Percentiles rank a stretch among this genome's conserved stretches.
phyloP scores from a whole-genome alignment of 2,888 invertebrate genomes.

The Unio pictorum region DNA sequence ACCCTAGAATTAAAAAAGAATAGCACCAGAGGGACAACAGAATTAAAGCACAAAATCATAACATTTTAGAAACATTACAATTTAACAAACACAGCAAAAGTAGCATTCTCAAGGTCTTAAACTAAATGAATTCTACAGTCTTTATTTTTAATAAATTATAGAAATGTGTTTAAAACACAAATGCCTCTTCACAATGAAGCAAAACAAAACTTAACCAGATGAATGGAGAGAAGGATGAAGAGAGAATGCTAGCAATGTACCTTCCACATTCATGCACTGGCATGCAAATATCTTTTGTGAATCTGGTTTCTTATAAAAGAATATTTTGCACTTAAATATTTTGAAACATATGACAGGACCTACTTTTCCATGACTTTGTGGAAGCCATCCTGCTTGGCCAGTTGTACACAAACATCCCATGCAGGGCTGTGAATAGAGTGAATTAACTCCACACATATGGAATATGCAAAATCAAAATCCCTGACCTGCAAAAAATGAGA shows the following conservation, averaged over 20 bases:
- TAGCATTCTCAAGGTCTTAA: too few relatives aligned
- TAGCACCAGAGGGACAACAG: too few relatives aligned
- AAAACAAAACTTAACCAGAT: background rate
- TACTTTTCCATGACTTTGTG: conserved; percentile 71
- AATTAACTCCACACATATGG: conserved; percentile 74
- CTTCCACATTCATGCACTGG: background rate
- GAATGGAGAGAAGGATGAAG: background rate
- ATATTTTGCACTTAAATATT: too few relatives aligned
- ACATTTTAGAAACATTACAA: too few relatives aligned
- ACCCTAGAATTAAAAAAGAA: conserved; percentile 47
- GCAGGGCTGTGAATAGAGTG: conserved; percentile 73
- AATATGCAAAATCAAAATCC: conserved; percentile 73
- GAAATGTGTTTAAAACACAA: too few relatives aligned
- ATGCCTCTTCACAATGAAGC: background rate
- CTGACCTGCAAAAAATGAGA: conserved; percentile 31
- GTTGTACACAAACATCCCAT: conserved; percentile 75
- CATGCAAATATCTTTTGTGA: background rate
- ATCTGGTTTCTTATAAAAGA: too few relatives aligned
- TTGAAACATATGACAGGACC: conserved; percentile 12
- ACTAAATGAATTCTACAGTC: too few relatives aligned
- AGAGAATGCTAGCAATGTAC: background rate
- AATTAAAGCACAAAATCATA: conserved; percentile 1
- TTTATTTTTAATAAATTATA: too few relatives aligned
- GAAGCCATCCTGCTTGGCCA: conserved; percentile 74
- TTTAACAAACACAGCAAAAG: too few relatives aligned